Percentiles rank a stretch among this genome's conserved stretches.
These are phyloP conservation scores for Drosophila pegasa DNA, from an alignment of 2,888 invertebrate genomes.

Conservation along the genomic window DNA sequence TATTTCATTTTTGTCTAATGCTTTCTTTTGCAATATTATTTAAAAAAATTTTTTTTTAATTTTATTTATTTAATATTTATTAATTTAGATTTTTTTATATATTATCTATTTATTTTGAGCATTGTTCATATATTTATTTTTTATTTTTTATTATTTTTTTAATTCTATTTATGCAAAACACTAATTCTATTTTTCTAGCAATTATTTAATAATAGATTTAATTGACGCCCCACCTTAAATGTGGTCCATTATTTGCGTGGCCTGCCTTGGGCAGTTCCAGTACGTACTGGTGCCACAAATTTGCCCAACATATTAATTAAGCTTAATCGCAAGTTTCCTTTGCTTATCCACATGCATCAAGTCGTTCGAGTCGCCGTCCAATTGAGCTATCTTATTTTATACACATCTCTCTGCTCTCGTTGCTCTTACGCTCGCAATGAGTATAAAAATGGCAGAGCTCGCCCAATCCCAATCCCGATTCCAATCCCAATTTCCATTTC, in stretches of 20 bases:
- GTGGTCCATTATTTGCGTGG: neutral
- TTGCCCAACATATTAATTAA: constrained; percentile 72
- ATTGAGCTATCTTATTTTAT: constrained; percentile 51
- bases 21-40: no score
- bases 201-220: neutral
- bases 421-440: constrained; percentile 50
- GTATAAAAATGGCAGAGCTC: constrained; percentile 2
- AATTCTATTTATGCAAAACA: no score
- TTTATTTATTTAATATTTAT: no score
- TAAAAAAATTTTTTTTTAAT: no score
- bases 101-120: no score
- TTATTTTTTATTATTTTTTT: no score
- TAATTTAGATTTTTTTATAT: no score
- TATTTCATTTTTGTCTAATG: no score
- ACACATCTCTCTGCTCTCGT: constrained; percentile 19
- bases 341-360: constrained; percentile 49
- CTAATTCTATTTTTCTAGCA: neutral
- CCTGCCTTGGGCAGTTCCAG: constrained; percentile 8
- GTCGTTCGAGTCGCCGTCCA: constrained; percentile 52
- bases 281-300: constrained; percentile 48
- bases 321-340: constrained; percentile 75
- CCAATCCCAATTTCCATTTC: constrained; percentile 42
- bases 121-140: no score
- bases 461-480: constrained; percentile 6
- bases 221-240: neutral